Percentiles rank a stretch among this genome's conserved stretches.
These are phyloP conservation scores for Cryptotis parvus DNA, from an alignment of 2,113 vertebrate genomes.

Conservation along the genomic window DNA sequence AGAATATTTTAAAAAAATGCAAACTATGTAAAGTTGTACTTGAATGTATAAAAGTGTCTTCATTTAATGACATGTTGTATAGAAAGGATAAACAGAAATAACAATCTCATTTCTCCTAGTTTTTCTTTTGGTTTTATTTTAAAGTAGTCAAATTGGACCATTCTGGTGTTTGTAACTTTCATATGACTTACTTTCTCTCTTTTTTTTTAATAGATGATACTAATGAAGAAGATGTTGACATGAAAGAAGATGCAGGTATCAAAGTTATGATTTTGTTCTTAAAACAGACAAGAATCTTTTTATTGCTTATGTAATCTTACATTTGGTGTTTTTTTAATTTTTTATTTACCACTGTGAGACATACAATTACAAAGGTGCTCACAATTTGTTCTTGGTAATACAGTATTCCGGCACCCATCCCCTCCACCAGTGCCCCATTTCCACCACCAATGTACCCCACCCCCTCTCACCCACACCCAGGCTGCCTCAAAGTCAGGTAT, in stretches of 20 bases:
- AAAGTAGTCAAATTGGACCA: background rate
- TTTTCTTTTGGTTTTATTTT: background rate
- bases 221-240: constrained; percentile 82
- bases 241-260: constrained; percentile 85
- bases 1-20: background rate
- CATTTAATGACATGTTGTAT: background rate
- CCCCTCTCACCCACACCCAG: too few species aligned
- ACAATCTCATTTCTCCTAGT: background rate
- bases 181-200: background rate
- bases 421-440: too few species aligned
- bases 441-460: too few species aligned
- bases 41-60: background rate
- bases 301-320: background rate
- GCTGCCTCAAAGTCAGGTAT: too few species aligned
- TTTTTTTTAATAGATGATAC: constrained; percentile 78
- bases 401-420: too few species aligned
- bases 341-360: too few species aligned
- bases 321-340: too few species aligned
- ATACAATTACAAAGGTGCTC: too few species aligned
- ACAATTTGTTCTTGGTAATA: too few species aligned
- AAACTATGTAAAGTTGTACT: background rate
- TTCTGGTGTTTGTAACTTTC: constrained; percentile 17
- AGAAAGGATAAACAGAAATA: background rate
- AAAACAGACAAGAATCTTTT: background rate
- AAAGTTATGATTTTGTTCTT: constrained; percentile 67